A percentile compares a stretch with the other conserved stretches of the same genome.
These are phyloP conservation scores for Akabosia matsudoensis DNA, from an alignment of 1,140 invertebrate species.

Conservation along the genomic window DNA sequence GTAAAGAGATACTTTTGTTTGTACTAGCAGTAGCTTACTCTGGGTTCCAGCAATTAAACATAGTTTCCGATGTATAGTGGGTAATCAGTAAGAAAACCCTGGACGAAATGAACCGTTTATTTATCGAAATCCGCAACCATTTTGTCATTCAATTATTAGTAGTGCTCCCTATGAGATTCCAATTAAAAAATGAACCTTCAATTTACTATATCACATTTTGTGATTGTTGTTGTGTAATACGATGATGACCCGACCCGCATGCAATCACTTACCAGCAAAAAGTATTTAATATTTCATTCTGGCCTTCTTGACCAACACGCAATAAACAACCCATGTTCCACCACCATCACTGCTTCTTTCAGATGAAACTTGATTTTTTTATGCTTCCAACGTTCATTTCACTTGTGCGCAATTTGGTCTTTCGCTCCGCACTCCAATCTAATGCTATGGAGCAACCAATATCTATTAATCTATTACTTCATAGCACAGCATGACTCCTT, in stretches of 20 bases:
- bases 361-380: neutral
- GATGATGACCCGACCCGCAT: neutral
- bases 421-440: no score
- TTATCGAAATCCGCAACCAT: no score
- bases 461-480: neutral
- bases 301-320: neutral
- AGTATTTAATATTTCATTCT: neutral
- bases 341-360: neutral
- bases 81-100: no score
- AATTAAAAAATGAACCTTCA: neutral
- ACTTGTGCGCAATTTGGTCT: neutral
- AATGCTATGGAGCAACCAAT: neutral
- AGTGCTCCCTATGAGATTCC: neutral
- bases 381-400: neutral
- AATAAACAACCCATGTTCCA: neutral
- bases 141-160: no score
- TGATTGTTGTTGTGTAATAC: neutral
- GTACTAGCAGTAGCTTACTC: no score
- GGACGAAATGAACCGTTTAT: no score
- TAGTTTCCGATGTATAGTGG: no score
- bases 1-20: no score
- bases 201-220: neutral
- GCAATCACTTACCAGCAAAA: neutral
- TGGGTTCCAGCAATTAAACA: no score
- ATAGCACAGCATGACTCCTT: neutral